phyloP scores from a whole-genome alignment of 53 echinoderm and acorn worm genomes.

The Astropecten irregularis region DNA sequence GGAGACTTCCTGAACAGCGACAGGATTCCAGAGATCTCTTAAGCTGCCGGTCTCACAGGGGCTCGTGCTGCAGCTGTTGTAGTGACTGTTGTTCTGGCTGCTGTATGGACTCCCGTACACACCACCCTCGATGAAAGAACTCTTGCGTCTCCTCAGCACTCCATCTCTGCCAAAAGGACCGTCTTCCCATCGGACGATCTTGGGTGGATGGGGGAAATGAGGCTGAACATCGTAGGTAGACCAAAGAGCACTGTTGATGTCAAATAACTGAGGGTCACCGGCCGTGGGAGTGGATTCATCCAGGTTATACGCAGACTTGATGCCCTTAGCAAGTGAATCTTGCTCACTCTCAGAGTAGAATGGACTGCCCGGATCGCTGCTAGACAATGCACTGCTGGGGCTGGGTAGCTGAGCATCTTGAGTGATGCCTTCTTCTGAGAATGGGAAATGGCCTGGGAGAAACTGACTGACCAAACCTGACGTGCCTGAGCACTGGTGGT shows the following conservation, averaged over 20 bases:
- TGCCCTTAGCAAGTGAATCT: conserved; percentile 66
- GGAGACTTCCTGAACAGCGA: conserved; percentile 59
- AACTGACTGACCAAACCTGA: conserved; percentile 19
- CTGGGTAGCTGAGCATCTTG: conserved; percentile 43
- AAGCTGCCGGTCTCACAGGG: conserved; percentile 87
- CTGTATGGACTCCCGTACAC: conserved; percentile 98
- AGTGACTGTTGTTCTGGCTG: conserved; percentile 96
- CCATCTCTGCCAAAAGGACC: conserved; percentile 65
- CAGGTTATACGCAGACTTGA: conserved; percentile 56
- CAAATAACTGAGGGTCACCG: conserved; percentile 47
- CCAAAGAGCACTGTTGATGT: conserved; percentile 97
- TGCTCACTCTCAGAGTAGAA: conserved; percentile 62
- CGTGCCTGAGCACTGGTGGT: conserved; percentile 54
- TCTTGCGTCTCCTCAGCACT: conserved; percentile 55
- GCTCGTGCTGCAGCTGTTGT: conserved; percentile 95
- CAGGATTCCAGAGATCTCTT: conserved; percentile 85
- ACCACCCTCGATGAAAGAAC: conserved; percentile 91
- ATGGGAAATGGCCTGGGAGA: conserved; percentile 27
- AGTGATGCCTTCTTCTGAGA: conserved; percentile 30
- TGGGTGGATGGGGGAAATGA: conserved; percentile 72
- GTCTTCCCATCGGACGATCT: conserved; percentile 93
- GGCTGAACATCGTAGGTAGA: conserved; percentile 88
- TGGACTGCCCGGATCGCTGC: conserved; percentile 49
- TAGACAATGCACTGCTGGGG: conserved; percentile 18
- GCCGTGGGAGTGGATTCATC: conserved; percentile 30